Conservation (phyloP, 2,888 invertebrate genomes). For the Ennomos quercinarius region DNA sequence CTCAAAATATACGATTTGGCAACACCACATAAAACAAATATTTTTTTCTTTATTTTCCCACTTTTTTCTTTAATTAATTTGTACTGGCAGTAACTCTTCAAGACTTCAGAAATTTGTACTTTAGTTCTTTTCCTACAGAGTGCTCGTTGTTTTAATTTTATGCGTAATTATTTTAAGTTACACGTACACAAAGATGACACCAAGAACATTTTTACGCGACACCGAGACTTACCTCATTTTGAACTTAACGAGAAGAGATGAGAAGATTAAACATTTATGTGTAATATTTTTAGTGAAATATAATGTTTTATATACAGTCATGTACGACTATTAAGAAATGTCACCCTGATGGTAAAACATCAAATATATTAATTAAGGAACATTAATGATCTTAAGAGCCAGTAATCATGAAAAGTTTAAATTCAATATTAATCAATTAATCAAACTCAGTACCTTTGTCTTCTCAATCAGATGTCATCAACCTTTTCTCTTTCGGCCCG, state of each 20-base stretch:
- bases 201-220: constrained; percentile 71
- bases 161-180: constrained; percentile 48
- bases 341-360: constrained; percentile 49
- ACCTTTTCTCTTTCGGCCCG: constrained; percentile 43
- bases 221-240: constrained; percentile 66
- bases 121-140: constrained; percentile 68
- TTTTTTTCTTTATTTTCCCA: constrained; percentile 44
- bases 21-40: constrained; percentile 79
- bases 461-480: constrained; percentile 34
- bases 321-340: constrained; percentile 53
- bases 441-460: constrained; percentile 14
- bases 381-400: constrained; percentile 49
- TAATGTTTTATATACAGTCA: constrained; percentile 69
- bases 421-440: constrained; percentile 22
- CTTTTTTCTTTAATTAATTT: constrained; percentile 73
- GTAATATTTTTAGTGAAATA: constrained; percentile 50
- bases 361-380: constrained; percentile 46
- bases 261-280: constrained; percentile 49
- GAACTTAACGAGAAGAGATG: constrained; percentile 62
- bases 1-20: constrained; percentile 80
- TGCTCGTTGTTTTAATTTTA: constrained; percentile 70
- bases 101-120: constrained; percentile 84
- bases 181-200: constrained; percentile 74
- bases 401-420: constrained; percentile 48
- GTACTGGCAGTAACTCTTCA: constrained; percentile 81